phyloP scores from a whole-genome alignment of 1,140 invertebrate genomes.

The Drosophila arizonae region DNA sequence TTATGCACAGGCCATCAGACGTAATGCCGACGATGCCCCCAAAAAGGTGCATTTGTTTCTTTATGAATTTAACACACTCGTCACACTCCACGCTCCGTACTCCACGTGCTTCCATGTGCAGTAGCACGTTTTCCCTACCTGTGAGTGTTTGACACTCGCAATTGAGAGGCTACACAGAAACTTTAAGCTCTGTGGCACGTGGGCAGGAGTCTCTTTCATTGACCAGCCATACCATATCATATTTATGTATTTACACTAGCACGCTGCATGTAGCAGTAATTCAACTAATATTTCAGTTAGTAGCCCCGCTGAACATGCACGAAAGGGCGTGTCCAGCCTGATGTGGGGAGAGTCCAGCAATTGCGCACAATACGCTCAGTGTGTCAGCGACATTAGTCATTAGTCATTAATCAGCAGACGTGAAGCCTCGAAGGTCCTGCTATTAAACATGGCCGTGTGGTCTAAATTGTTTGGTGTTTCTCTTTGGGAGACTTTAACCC shows the following conservation, averaged over 20 bases:
- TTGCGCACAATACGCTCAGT: background rate
- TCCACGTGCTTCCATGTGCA: background rate
- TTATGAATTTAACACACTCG: slow-evolving; percentile 1
- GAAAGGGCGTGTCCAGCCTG: slow-evolving; percentile 1
- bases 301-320: slow-evolving; percentile 8
- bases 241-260: slow-evolving; percentile 3
- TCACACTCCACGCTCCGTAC: background rate
- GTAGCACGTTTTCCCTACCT: background rate
- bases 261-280: background rate
- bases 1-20: slow-evolving; percentile 64
- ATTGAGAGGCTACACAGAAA: slow-evolving; percentile 14
- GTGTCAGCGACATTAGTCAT: background rate
- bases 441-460: background rate
- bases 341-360: background rate
- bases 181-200: slow-evolving; percentile 15
- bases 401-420: slow-evolving; percentile 14
- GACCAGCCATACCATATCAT: background rate
- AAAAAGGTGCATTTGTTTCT: slow-evolving; percentile 9
- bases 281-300: slow-evolving; percentile 2
- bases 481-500: slow-evolving; percentile 8
- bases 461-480: background rate
- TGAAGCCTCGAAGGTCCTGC: background rate
- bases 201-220: slow-evolving; percentile 2
- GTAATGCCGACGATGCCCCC: slow-evolving; percentile 34
- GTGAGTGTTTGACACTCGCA: background rate